Conservation (phyloP, 2,888 invertebrate species). For the Alcis repandata region DNA sequence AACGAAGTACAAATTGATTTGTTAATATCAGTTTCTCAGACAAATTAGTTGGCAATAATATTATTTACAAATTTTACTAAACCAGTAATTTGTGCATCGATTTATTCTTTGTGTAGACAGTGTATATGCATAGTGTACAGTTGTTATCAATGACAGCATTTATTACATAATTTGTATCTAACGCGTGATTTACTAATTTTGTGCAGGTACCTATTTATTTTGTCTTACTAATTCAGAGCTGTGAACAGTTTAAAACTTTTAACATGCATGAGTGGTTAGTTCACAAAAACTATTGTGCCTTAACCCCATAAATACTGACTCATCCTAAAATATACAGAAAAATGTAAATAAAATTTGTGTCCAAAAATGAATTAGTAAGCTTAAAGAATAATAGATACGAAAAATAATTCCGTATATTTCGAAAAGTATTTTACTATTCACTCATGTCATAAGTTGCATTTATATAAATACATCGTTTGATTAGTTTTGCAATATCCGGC, state of each 20-base stretch:
- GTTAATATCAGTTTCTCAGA: neutral
- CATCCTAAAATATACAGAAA: neutral
- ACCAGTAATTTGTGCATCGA: neutral
- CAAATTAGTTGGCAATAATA: neutral
- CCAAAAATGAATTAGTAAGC: no score
- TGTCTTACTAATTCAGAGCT: neutral
- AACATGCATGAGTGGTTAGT: neutral
- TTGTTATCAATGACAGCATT: neutral
- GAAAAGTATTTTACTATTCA: no score
- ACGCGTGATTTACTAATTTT: neutral
- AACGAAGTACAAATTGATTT: neutral
- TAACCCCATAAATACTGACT: neutral
- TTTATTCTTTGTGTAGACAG: neutral
- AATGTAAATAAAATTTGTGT: neutral
- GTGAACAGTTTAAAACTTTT: neutral
- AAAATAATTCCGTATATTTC: neutral
- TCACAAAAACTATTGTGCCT: neutral
- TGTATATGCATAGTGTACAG: neutral
- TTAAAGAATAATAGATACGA: neutral
- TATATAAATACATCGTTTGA: constrained; percentile 1
- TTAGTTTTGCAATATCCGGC: neutral
- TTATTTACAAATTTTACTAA: neutral
- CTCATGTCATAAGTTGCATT: no score
- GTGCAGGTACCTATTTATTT: neutral
- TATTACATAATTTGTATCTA: neutral